Evolutionary conservation across 2,888 invertebrate genomes (phyloP), one percentile per base, ranked within the genome.

Genomic region (Cryptus viduatorius): DNA sequence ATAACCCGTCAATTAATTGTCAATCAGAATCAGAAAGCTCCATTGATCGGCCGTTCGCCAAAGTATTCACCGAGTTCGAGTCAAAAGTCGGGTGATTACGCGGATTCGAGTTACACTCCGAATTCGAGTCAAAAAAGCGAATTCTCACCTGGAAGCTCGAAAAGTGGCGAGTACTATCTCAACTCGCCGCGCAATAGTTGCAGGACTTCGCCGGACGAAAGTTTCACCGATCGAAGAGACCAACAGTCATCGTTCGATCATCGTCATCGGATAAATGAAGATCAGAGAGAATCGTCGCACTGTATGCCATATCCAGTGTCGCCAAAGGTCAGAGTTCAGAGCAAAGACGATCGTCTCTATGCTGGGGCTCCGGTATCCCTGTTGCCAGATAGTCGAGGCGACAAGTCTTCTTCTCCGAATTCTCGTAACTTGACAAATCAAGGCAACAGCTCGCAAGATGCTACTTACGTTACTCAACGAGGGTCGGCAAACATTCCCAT

Each of bases 91-190:
- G 92, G 90, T 0, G 93, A 93, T 56, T 93, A 92, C 67, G 93
- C 91, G 0, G 93, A 93, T 16, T 93, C 93, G 1, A 92, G 90
- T 77, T 93, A 92, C 76, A 93, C 93, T 0, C 92, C 92, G 0
- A 93, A 93, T 68, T 93, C 93, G 3, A 93, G 93, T 56, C 93
- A 93, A 73, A 93, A 93, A 72, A 92, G 92, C 72, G 93, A 91
- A 73, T 92, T 93, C 76, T 93, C 93, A 3, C 92, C 92, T 1
- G 88, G 91, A 0, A 93, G 93, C 68, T 93, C 93, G 3, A 93
- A 93, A 78, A 92, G 92, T 78, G 93, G 93, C 3, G 93, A 93
- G 53, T 93, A 93, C 53, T 93, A 93, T 77, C 71, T 93, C 14
- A 89, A 90, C 64, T 91, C 89, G 2, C 89, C 92, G 0, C 82